Conservation (phyloP, 64 coral and sea anemone genomes). For the Stichodactyla helianthus region DNA sequence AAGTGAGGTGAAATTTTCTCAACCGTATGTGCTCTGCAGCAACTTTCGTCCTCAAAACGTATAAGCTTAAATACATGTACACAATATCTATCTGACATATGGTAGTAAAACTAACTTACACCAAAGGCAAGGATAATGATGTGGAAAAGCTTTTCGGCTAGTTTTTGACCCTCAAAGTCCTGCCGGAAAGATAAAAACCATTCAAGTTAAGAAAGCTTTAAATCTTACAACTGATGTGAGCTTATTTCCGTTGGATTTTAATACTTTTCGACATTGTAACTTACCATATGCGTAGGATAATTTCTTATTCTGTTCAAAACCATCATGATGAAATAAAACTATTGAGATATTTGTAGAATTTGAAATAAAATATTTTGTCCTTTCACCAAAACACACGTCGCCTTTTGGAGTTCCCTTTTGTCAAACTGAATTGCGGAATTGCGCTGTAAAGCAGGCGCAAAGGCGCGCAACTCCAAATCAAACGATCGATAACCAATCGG, state of each 20-base stretch:
- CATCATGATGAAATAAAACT: conserved; percentile 36
- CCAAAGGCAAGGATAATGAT: conserved; percentile 74
- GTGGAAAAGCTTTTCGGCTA: conserved; percentile 88
- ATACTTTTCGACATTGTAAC: conserved; percentile 1
- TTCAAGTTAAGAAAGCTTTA: neutral
- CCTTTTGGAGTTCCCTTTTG: neutral
- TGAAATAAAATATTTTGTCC: neutral
- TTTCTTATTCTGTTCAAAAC: conserved; percentile 54
- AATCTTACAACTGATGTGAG: neutral
- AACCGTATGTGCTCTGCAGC: too few relatives aligned
- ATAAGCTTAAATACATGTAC: too few relatives aligned
- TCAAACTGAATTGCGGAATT: neutral
- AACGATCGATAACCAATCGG: neutral
- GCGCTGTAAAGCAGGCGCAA: neutral
- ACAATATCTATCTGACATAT: neutral
- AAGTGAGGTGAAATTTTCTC: too few relatives aligned
- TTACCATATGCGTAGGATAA: conserved; percentile 72
- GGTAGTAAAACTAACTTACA: conserved; percentile 24
- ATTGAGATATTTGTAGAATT: neutral
- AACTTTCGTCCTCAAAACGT: too few relatives aligned
- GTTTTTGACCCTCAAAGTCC: conserved; percentile 93
- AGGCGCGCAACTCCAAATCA: neutral
- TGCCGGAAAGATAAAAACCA: conserved; percentile 30
- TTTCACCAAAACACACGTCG: conserved; percentile 65
- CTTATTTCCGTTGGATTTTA: neutral